Evolutionary conservation across 2,113 vertebrate genomes (phyloP).

Genomic region (Cranoglanis bouderius): DNA sequence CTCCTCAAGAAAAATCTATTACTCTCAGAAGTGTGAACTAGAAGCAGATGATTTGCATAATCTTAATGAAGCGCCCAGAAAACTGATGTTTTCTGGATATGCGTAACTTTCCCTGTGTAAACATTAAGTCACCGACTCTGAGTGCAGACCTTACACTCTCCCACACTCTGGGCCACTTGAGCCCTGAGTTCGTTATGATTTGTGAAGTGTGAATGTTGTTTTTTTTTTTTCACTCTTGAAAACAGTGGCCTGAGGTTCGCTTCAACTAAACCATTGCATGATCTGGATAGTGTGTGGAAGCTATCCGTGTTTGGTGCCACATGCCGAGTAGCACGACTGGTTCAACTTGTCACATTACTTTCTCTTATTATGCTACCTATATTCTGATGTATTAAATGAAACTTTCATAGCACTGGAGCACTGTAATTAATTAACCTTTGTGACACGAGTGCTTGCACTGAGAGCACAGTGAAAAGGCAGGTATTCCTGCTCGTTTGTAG

Average conservation of each 20-base stretch:
- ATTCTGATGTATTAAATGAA: neutral
- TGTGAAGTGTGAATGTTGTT: neutral
- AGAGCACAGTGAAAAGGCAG: neutral
- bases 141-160: neutral
- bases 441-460: neutral
- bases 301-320: neutral
- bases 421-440: neutral
- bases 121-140: neutral
- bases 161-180: neutral
- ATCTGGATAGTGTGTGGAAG: neutral
- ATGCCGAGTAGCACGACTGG: neutral
- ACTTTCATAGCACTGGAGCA: neutral
- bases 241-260: no score
- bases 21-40: neutral
- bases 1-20: neutral
- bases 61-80: neutral
- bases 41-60: neutral
- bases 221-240: no score
- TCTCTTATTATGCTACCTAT: neutral
- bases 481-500: neutral
- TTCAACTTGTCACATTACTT: neutral
- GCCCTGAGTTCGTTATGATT: neutral
- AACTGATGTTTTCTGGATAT: neutral
- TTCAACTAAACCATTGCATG: neutral
- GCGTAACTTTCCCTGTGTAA: neutral